phyloP scores from a whole-genome alignment of 2,113 vertebrate species.

The Peromyscus polionotus region DNA sequence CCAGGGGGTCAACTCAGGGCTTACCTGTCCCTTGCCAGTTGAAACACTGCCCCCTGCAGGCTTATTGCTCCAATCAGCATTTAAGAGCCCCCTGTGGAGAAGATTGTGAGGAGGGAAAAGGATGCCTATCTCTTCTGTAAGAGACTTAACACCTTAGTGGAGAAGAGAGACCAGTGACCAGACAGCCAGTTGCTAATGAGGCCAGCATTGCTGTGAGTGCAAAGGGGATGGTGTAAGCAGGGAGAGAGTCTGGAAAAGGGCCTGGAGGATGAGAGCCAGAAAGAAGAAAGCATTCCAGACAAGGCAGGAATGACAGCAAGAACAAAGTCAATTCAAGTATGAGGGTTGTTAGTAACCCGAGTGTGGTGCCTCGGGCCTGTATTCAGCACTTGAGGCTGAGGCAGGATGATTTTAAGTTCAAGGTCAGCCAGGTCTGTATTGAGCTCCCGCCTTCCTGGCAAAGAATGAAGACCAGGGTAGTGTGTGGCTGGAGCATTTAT shows the following conservation, averaged over 20 bases:
- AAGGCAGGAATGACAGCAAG: background rate
- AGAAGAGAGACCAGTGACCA: background rate
- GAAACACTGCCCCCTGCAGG: background rate
- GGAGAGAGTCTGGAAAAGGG: background rate
- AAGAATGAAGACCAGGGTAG: background rate
- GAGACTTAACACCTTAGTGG: background rate
- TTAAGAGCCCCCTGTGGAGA: background rate
- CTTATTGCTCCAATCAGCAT: background rate
- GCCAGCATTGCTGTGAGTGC: background rate
- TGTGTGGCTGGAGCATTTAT: background rate
- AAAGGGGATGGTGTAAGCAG: background rate
- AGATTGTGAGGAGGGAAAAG: background rate
- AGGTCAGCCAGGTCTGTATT: background rate
- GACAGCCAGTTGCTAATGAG: background rate
- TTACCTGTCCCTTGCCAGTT: background rate
- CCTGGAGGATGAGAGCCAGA: background rate
- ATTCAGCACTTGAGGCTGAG: background rate
- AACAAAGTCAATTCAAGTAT: background rate
- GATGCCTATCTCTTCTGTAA: background rate
- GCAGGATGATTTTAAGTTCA: background rate
- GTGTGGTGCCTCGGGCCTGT: background rate
- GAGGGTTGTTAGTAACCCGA: background rate
- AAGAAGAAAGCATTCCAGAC: background rate
- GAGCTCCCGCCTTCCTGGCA: background rate
- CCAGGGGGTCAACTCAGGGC: background rate